Percentiles rank a stretch among this genome's conserved stretches.
Conservation (phyloP, 1,140 invertebrate genomes). For the Atta texana region DNA sequence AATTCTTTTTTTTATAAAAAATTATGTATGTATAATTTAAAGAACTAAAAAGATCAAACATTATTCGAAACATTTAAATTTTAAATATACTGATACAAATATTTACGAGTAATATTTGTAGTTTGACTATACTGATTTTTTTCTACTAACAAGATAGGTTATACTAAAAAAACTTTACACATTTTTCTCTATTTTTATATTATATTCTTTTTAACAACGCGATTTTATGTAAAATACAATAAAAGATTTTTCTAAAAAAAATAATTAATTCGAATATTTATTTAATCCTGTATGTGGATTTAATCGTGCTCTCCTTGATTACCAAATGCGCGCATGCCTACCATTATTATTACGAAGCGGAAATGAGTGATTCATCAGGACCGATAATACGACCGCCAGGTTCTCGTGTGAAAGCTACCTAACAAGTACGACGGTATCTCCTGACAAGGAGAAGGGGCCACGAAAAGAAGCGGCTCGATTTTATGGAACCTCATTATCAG, state of each 20-base stretch:
- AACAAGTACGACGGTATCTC: constrained; percentile 44
- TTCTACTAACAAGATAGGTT: not conserved
- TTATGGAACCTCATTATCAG: constrained; percentile 72
- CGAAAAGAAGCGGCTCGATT: constrained; percentile 70
- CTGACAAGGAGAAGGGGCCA: constrained; percentile 37
- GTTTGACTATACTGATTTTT: not conserved
- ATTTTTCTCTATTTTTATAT: not conserved
- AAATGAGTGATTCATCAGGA: constrained; percentile 48
- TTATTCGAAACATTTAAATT: not conserved
- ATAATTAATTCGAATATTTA: constrained; percentile 23
- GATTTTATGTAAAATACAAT: not conserved
- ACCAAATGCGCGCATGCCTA: constrained; percentile 17
- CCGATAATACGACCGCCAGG: constrained; percentile 35
- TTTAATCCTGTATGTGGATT: not conserved
- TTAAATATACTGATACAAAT: not conserved
- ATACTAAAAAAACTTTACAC: not conserved
- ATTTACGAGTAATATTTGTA: not conserved
- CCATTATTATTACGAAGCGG: constrained; percentile 46
- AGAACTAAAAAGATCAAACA: not conserved
- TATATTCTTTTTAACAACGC: not conserved
- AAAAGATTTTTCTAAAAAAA: constrained; percentile 3
- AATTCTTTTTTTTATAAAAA: not conserved
- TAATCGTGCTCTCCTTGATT: constrained; percentile 38
- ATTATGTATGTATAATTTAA: not conserved
- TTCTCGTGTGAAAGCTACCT: constrained; percentile 67